Evolutionary conservation across 2,888 invertebrate species (phyloP), one percentile per base, ranked within the genome.

Genomic region (Eupithecia subumbrata): DNA sequence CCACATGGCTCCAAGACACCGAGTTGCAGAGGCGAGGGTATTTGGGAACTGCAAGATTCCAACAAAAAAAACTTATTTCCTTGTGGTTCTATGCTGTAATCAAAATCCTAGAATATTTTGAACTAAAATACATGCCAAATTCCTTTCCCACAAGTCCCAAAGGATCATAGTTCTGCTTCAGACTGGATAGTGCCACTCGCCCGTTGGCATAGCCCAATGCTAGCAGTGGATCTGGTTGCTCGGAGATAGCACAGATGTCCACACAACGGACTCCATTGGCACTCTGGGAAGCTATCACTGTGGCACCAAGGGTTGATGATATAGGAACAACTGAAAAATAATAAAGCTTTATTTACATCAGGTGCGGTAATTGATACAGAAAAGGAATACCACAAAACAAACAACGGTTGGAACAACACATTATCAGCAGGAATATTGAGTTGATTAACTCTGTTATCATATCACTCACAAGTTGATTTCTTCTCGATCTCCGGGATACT

Each of bases 201-300:
- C 99, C 99, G 94, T 97, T 98, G 0, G 97, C 96, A 86, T 98
- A 96, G 1, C 99, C 99, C 11, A 98, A 96, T 0, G 99, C 99
- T 60, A 99, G 91, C 67, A 98, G 93, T 63, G 98, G 96, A 84
- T 98, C 98, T 0, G 96, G 96, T 73, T 97, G 97, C 48, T 96
- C 95, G 73, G 96, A 95, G 37, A 98, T 98, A 84, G 98, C 98
- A 76, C 92, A 90, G 87, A 98, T 97, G 84, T 98, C 98, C 48
- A 98, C 96, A 88, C 98, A 98, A 84, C 98, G 97, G 12, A 98
- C 97, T 84, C 97, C 97, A 96, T 87, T 97, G 95, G 91, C 98
- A 96, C 96, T 96, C 86, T 97, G 97, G 0, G 97, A 97, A 0
- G 97, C 96, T 2, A 98, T 88, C 12, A 97, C 95, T 79, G 96